Evolutionary conservation across 2,888 invertebrate genomes (phyloP), one percentile per base, ranked within the genome.

Genomic region (Autographa pulchrina): DNA sequence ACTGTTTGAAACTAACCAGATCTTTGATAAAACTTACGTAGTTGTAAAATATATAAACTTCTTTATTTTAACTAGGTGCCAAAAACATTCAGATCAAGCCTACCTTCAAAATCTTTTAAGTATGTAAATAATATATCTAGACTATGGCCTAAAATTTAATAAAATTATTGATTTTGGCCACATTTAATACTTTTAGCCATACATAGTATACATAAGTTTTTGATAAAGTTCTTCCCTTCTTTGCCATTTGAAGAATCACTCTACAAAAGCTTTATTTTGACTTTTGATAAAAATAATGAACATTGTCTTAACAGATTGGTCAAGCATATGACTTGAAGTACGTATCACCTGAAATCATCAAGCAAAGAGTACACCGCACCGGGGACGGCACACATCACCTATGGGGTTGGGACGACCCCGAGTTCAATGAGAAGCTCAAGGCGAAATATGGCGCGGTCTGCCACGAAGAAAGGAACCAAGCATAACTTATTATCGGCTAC

Each of bases 301-400:
- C 7, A 1, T n/a, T n/a, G 0, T 48, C 2, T n/a, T 85, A 83
- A 20, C 85, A 96, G 92, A 96, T 98, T 68, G 98, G 98, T 3
- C 97, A 97, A 96, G 98, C 97, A 0, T 98, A 98, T 89, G 98
- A 98, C 87, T 91, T 98, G 77, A 98, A 98, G 90, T 97, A 96
- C 3, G 98, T 97, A 0, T 96, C 97, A 0, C 91, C 92, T 13
- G 97, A 97, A n/a, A 96, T 97, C 86, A 96, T 97, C 63, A 94
- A 96, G 83, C 96, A 96, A 78, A 94, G 97, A 2, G 96, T 97
- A 0, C 91, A 96, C 74, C 95, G 97, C 65, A 97, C 97, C 0
- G 97, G 97, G 1, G 97, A 97, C 80, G 97, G 97, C 0, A 96
- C 95, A 7, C 97, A 97, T 85, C 96, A 97, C 65, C 89, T 97